Conservation (phyloP, 2,888 invertebrate genomes). For the Idaea dimidiata region DNA sequence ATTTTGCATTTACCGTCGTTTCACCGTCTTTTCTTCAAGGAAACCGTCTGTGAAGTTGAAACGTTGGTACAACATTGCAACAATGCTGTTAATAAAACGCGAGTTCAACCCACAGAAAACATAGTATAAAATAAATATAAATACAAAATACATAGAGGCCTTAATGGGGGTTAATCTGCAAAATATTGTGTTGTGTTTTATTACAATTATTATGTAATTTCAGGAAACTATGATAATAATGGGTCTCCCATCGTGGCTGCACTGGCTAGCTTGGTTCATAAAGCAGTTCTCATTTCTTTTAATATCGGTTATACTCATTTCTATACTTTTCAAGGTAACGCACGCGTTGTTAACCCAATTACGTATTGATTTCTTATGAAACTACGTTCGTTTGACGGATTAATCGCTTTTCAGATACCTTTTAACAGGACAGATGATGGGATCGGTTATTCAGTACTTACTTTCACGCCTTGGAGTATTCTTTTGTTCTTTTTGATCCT, state of each 20-base stretch:
- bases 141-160: too few species aligned
- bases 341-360: not conserved
- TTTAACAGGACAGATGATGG: constrained; percentile 70
- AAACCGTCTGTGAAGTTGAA: too few species aligned
- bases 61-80: too few species aligned
- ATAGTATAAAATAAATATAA: too few species aligned
- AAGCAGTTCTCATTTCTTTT: constrained; percentile 87
- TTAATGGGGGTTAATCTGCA: too few species aligned
- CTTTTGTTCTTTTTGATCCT: constrained; percentile 87
- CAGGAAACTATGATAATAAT: constrained; percentile 96
- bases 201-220: constrained; percentile 14
- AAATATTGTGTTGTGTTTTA: not conserved
- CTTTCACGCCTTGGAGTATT: constrained; percentile 83
- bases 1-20: too few species aligned
- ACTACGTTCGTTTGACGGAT: constrained; percentile 2
- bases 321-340: constrained; percentile 81
- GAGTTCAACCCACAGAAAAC: too few species aligned
- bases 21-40: too few species aligned
- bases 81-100: too few species aligned
- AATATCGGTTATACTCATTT: constrained; percentile 83
- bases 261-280: constrained; percentile 94
- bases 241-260: constrained; percentile 91
- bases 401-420: constrained; percentile 59
- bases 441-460: constrained; percentile 82
- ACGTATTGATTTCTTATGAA: not conserved